Conservation (phyloP, 2,888 invertebrate genomes). For the Monochamus alternatus region DNA sequence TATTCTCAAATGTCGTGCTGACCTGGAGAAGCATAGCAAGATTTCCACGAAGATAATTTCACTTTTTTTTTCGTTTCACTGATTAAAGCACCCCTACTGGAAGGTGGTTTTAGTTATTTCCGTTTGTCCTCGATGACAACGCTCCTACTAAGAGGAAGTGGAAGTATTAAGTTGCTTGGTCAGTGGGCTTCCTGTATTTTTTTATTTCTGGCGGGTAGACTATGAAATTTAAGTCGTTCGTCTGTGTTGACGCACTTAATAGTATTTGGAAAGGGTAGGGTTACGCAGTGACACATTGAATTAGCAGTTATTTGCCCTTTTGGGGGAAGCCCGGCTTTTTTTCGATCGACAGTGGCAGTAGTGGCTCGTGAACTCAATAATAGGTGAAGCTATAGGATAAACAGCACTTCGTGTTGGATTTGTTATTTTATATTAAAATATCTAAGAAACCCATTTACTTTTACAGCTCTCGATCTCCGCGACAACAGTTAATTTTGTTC, state of each 20-base stretch:
- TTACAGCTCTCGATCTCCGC: no score
- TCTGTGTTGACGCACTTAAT: neutral
- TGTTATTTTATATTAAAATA: no score
- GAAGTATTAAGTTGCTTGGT: slow-evolving; percentile 37
- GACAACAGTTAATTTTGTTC: no score
- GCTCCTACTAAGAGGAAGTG: slow-evolving; percentile 21
- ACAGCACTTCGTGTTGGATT: no score
- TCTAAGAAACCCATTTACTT: no score
- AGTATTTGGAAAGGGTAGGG: neutral
- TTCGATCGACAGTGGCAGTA: no score
- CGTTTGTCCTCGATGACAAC: slow-evolving; percentile 24
- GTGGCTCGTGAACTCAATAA: no score
- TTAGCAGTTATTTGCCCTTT: neutral
- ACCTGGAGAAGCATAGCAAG: neutral
- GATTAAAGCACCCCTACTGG: slow-evolving; percentile 11
- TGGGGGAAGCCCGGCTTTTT: no score
- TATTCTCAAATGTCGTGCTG: neutral
- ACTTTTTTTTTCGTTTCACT: neutral
- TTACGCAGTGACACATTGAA: neutral
- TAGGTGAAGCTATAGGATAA: no score
- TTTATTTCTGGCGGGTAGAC: slow-evolving; percentile 5
- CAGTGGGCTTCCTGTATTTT: slow-evolving; percentile 35
- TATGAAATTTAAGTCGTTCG: slow-evolving; percentile 6
- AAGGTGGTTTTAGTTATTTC: slow-evolving; percentile 6
- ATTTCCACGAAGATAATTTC: neutral